Conservation (phyloP, 1,140 invertebrate genomes). For the Pseudomyrmex sp. region DNA sequence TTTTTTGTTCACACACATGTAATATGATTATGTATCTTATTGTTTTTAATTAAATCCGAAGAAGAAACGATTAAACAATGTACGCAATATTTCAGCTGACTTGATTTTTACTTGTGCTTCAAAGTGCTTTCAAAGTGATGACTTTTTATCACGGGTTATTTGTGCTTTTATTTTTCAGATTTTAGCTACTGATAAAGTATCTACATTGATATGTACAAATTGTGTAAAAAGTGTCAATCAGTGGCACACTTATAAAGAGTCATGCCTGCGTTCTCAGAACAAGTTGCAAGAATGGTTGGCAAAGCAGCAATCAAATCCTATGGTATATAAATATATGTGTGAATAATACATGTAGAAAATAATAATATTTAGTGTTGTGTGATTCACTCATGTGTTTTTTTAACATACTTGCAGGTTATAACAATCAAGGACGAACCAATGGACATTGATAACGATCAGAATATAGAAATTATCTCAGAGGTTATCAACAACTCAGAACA, state of each 20-base stretch:
- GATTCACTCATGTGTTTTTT: not conserved
- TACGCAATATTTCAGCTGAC: no score
- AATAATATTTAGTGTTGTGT: not conserved
- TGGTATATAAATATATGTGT: constrained; percentile 39
- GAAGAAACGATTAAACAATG: no score
- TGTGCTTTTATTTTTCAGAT: constrained; percentile 75
- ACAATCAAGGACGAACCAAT: constrained; percentile 80
- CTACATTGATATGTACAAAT: constrained; percentile 81
- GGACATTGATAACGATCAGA: constrained; percentile 74
- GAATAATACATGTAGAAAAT: not conserved
- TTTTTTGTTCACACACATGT: no score
- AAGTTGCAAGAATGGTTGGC: constrained; percentile 82
- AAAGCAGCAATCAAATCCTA: constrained; percentile 64
- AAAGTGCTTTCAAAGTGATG: not conserved
- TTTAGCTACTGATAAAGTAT: constrained; percentile 78
- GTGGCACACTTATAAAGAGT: constrained; percentile 83
- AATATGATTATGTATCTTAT: no score
- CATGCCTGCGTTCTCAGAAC: constrained; percentile 81
- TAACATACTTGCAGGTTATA: constrained; percentile 52
- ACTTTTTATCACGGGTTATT: not conserved
- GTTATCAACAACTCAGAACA: constrained; percentile 54
- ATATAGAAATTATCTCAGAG: constrained; percentile 69
- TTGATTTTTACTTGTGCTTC: not conserved
- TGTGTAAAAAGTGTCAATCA: constrained; percentile 82
- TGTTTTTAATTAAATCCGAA: no score